Evolutionary conservation across 2,797 vertebrate genomes (phyloP).

Genomic region (Enteromius paludinosus): DNA sequence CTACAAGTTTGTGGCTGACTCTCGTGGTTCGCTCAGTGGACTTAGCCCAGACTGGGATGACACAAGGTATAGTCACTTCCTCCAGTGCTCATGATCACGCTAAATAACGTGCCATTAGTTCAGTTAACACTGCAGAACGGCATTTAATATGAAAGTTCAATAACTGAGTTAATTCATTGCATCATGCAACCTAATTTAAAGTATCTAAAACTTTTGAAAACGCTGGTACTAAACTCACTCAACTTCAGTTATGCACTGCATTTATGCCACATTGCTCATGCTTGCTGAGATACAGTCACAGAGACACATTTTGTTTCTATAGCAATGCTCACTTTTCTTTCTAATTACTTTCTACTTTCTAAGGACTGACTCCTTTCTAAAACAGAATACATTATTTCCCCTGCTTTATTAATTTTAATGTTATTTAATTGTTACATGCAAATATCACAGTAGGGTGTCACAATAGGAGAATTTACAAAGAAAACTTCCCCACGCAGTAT

Average conservation of each 20-base stretch:
- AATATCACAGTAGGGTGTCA: background rate
- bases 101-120: background rate
- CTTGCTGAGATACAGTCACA: background rate
- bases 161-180: background rate
- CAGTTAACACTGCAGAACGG: background rate
- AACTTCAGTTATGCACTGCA: background rate
- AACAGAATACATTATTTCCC: background rate
- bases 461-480: no score
- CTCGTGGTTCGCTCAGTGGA: slow-evolving; percentile 86
- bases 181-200: background rate
- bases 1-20: slow-evolving; percentile 93
- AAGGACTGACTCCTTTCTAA: background rate
- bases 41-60: slow-evolving; percentile 90
- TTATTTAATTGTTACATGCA: no score
- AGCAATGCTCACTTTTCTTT: background rate
- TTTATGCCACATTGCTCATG: background rate
- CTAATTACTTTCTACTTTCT: background rate
- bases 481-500: background rate
- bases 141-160: background rate
- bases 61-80: slow-evolving; percentile 83
- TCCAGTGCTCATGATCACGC: slow-evolving; percentile 55
- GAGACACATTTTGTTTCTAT: background rate
- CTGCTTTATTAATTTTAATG: no score
- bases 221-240: background rate
- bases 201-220: background rate